phyloP scores from a whole-genome alignment of 2,888 invertebrate genomes.

The Cerastis leucographa region DNA sequence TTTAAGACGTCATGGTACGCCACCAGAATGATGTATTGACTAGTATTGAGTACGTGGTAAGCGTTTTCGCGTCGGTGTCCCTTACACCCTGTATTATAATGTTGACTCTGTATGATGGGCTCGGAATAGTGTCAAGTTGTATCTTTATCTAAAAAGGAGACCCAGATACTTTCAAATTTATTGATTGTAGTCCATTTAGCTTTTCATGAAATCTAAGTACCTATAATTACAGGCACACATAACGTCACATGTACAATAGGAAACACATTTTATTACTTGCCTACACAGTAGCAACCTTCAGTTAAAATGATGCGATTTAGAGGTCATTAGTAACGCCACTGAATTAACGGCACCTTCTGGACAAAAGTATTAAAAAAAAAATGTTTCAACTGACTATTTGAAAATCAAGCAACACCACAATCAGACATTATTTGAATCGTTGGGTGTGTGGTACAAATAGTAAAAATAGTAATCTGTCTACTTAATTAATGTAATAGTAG shows the following conservation, averaged over 20 bases:
- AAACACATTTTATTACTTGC: not conserved
- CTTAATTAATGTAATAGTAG: not conserved
- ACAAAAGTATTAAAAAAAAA: not conserved
- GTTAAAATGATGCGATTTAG: constrained; percentile 8
- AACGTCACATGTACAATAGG: not conserved
- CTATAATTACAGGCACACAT: not conserved
- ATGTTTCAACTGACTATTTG: not conserved
- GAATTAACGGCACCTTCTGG: not conserved
- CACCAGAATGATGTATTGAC: no score
- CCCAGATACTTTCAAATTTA: not conserved
- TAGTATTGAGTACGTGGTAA: no score
- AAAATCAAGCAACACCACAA: not conserved
- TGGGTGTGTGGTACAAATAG: not conserved
- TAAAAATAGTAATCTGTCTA: not conserved
- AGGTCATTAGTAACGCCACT: not conserved
- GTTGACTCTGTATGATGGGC: not conserved
- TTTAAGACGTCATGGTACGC: no score
- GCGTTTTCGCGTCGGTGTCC: no score
- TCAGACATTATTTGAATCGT: not conserved
- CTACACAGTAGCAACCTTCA: not conserved
- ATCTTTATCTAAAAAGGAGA: not conserved
- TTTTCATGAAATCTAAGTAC: constrained; percentile 1
- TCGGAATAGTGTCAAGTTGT: constrained; percentile 1
- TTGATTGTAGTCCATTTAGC: not conserved
- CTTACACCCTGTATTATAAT: not conserved